Evolutionary conservation across 2,797 vertebrate genomes (phyloP).

Genomic region (Emydoidea blandingii): DNA sequence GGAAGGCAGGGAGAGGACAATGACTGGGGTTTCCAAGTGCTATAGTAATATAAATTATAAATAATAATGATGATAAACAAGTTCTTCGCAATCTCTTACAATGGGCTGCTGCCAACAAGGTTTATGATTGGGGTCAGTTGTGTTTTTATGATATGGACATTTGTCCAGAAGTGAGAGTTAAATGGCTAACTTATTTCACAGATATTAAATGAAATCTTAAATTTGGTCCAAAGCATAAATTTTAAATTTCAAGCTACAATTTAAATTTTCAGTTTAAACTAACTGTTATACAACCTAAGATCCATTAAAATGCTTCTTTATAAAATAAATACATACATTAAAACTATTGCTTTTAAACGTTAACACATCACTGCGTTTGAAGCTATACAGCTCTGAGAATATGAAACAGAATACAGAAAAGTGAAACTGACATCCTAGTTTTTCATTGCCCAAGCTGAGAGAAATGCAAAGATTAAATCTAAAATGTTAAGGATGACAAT

Average conservation of each 20-base stretch:
- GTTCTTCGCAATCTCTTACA: background rate
- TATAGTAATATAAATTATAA: background rate
- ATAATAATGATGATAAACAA: background rate
- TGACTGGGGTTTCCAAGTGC: background rate
- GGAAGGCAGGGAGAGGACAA: background rate
- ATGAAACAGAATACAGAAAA: background rate
- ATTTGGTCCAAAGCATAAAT: background rate
- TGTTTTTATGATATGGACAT: background rate
- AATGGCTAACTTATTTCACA: background rate
- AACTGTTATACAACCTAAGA: background rate
- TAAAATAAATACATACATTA: background rate
- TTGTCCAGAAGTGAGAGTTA: background rate
- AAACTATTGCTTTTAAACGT: background rate
- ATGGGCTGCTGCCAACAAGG: background rate
- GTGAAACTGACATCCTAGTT: background rate
- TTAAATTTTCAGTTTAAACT: background rate
- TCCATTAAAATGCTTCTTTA: background rate
- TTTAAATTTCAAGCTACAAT: background rate
- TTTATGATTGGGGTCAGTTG: background rate
- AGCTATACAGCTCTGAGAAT: background rate
- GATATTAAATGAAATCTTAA: background rate
- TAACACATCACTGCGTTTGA: background rate
- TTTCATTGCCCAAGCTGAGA: background rate
- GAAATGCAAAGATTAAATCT: background rate
- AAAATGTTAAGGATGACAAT: background rate